Percentiles rank a stretch among this genome's conserved stretches.
Evolutionary conservation across 2,888 invertebrate species (phyloP).

Genomic region (Drosophila anomalata): DNA sequence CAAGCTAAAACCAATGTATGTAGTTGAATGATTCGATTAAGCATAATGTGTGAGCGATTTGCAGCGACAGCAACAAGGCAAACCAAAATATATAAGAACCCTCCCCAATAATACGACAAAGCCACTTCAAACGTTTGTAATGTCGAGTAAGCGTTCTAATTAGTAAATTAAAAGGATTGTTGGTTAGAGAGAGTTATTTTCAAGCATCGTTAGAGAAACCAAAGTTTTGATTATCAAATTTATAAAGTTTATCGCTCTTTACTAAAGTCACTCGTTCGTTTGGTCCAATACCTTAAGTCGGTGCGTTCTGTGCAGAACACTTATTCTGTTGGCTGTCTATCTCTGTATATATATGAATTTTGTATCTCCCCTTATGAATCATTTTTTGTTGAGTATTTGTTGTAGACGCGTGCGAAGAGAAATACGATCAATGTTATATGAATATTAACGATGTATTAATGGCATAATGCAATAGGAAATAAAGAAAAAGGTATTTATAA

Average conservation of each 20-base stretch:
- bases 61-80: conserved; percentile 34
- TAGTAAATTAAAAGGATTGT: conserved; percentile 36
- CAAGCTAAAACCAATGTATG: conserved; percentile 54
- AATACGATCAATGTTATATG: conserved; percentile 66
- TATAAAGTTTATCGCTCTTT: conserved; percentile 28
- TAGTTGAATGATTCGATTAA: conserved; percentile 72
- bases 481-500: conserved; percentile 58
- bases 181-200: conserved; percentile 30
- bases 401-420: conserved; percentile 50
- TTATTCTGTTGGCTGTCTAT: conserved; percentile 53
- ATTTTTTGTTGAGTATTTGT: conserved; percentile 67
- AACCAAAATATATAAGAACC: conserved; percentile 45
- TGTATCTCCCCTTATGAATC: conserved; percentile 53
- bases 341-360: conserved; percentile 58
- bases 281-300: conserved; percentile 10
- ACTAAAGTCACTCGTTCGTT: conserved; percentile 11
- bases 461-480: conserved; percentile 65
- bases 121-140: conserved; percentile 30
- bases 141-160: conserved; percentile 28
- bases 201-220: conserved; percentile 29
- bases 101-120: conserved; percentile 30
- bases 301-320: conserved; percentile 8
- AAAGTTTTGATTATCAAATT: conserved; percentile 42
- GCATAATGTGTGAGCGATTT: conserved; percentile 56
- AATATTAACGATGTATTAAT: conserved; percentile 70